Evolutionary conservation across 2,888 invertebrate species (phyloP).

Genomic region (Macrosoma leucophasiata): DNA sequence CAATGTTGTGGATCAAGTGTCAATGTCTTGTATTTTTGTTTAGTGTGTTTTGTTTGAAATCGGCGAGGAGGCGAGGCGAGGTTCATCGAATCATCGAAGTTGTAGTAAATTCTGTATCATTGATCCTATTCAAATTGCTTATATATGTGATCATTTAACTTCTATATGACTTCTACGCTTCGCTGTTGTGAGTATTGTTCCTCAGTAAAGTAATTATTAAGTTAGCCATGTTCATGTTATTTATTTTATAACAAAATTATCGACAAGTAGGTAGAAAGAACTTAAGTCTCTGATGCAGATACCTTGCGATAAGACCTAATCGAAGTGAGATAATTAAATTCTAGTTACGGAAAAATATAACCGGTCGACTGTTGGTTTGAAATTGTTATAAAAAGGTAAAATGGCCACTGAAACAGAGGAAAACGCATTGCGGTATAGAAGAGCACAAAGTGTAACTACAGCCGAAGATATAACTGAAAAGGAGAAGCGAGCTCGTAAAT

Average conservation of each 20-base stretch:
- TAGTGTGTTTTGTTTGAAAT: too few relatives aligned
- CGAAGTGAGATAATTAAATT: too few relatives aligned
- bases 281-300: background rate
- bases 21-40: too few relatives aligned
- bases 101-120: too few relatives aligned
- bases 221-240: background rate
- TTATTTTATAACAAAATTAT: background rate
- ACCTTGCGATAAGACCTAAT: background rate
- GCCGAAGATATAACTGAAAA: conserved; percentile 91
- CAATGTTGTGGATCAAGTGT: too few relatives aligned
- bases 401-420: conserved; percentile 65
- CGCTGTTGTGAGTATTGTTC: too few relatives aligned
- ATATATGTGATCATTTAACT: too few relatives aligned
- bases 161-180: too few relatives aligned
- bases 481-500: conserved; percentile 84
- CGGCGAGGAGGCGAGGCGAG: too few relatives aligned
- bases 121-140: too few relatives aligned
- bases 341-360: too few relatives aligned
- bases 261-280: background rate
- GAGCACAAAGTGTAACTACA: conserved; percentile 90
- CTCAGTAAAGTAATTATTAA: background rate
- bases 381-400: conserved; percentile 22
- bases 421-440: conserved; percentile 77
- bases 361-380: background rate
- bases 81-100: too few relatives aligned